phyloP scores from a whole-genome alignment of 1,140 invertebrate species.

The Drosophila triauraria region DNA sequence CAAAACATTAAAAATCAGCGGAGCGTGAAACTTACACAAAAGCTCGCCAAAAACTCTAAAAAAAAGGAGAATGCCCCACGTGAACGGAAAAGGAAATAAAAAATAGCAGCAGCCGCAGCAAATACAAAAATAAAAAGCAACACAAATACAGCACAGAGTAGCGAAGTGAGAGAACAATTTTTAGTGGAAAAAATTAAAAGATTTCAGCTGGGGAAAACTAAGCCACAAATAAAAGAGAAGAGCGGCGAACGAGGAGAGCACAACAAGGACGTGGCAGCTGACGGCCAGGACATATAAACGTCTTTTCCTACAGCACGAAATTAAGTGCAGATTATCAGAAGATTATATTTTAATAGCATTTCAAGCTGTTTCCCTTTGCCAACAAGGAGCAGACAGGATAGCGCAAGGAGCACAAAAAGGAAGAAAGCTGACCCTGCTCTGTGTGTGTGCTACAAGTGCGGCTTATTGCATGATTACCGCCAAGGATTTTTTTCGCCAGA shows the following conservation, averaged over 20 bases:
- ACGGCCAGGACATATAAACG: conserved; percentile 43
- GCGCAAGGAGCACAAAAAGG: conserved; percentile 10
- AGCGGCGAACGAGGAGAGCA: background rate
- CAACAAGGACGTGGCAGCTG: conserved; percentile 53
- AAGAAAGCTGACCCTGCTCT: conserved; percentile 30
- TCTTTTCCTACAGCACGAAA: conserved; percentile 63
- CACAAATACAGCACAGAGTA: conserved; percentile 34
- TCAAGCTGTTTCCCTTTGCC: conserved; percentile 78
- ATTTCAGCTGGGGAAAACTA: conserved; percentile 37
- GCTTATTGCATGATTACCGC: conserved; percentile 73
- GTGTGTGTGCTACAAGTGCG: conserved; percentile 56
- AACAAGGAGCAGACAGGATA: conserved; percentile 16
- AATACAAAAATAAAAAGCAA: conserved; percentile 27
- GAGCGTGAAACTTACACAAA: conserved; percentile 66
- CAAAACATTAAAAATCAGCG: conserved; percentile 73
- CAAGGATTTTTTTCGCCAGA: conserved; percentile 43
- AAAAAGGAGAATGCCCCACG: conserved; percentile 19
- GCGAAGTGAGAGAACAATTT: conserved; percentile 44
- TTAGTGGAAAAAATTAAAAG: conserved; percentile 57
- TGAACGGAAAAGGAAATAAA: conserved; percentile 20
- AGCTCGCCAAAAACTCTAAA: conserved; percentile 27
- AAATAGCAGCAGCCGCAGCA: conserved; percentile 28
- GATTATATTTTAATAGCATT: conserved; percentile 84
- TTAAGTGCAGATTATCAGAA: conserved; percentile 83
- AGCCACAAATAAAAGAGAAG: conserved; percentile 13